phyloP scores from a whole-genome alignment of 2,113 vertebrate species.

The Delphinapterus leucas region DNA sequence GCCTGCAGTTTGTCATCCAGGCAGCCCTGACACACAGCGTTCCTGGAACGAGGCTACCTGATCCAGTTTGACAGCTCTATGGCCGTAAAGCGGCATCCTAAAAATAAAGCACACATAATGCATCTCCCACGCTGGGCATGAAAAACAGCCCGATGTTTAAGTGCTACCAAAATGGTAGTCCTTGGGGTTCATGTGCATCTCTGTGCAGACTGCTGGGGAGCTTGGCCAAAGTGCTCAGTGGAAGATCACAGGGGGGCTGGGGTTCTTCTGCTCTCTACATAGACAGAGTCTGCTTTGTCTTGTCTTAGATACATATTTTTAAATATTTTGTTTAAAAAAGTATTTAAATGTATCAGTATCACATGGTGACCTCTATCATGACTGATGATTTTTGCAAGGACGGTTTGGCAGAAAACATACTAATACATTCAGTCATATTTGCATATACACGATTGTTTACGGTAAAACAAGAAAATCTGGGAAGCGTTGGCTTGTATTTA shows the following conservation, averaged over 20 bases:
- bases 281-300: background rate
- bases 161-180: conserved; percentile 55
- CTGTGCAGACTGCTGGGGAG: background rate
- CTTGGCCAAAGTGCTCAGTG: conserved; percentile 29
- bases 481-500: background rate
- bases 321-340: conserved; percentile 40
- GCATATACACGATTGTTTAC: background rate
- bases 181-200: conserved; percentile 65
- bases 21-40: conserved; percentile 22
- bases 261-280: background rate
- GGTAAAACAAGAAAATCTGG: background rate
- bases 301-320: conserved; percentile 16
- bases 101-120: conserved; percentile 78
- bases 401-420: background rate
- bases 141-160: conserved; percentile 69
- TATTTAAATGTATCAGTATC: background rate
- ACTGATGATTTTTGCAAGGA: background rate
- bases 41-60: conserved; percentile 44
- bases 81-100: conserved; percentile 70
- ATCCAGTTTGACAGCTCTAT: conserved; percentile 67
- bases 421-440: background rate
- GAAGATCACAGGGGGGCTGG: background rate
- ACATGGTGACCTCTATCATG: conserved; percentile 39
- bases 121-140: conserved; percentile 71
- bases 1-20: conserved; percentile 60